Conservation (phyloP, 2,113 vertebrate species). For the Cyphomyrus plagiostoma region DNA sequence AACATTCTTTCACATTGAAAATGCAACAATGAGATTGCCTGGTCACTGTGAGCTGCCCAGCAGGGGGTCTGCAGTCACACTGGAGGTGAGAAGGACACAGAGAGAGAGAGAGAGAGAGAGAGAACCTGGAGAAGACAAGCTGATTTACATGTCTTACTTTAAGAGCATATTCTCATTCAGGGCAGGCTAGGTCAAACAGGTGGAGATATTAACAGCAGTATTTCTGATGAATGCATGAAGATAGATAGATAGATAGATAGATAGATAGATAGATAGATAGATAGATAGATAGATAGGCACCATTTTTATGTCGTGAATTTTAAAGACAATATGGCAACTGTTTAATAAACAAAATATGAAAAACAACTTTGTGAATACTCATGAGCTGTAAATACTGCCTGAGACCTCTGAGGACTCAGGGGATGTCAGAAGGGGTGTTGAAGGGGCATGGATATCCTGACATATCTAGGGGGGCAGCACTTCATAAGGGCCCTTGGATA, state of each 20-base stretch:
- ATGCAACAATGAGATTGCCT: constrained; percentile 9
- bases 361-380: background rate
- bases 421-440: background rate
- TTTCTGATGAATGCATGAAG: background rate
- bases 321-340: no score
- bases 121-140: background rate
- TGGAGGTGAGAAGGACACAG: constrained; percentile 9
- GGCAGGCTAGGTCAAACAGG: background rate
- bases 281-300: no score
- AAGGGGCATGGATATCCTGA: background rate
- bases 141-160: background rate
- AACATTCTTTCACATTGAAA: background rate
- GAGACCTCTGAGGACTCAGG: background rate
- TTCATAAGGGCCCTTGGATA: background rate
- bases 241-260: background rate
- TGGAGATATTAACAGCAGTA: background rate
- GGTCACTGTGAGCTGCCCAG: background rate
- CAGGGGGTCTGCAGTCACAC: background rate
- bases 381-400: background rate
- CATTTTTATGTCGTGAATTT: no score
- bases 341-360: no score
- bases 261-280: background rate
- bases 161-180: background rate
- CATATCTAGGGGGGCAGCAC: background rate
- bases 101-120: no score